Evolutionary conservation across 2,888 invertebrate genomes (phyloP), one percentile per base, ranked within the genome.

Genomic region (Mesoligia furuncula): DNA sequence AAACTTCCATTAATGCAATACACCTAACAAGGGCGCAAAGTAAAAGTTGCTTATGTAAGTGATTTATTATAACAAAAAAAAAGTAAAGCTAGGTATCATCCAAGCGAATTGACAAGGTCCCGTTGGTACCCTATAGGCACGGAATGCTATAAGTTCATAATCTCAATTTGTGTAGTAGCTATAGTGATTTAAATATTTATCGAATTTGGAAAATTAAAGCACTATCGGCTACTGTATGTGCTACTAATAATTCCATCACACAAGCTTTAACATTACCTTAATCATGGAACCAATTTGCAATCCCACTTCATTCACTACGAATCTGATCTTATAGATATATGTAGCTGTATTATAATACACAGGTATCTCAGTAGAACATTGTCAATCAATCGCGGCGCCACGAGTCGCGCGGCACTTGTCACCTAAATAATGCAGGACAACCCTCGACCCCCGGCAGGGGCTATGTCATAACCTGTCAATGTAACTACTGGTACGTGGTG

Each of bases 361-460:
- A n/a, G 69, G 83, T 83, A 78, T 57, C 54, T 70, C 78, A 65
- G 42, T 79, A 75, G 65, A 75, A 79, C 75, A 81, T 75, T 87
- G 85, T 87, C 87, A 84, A 87, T 85, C 85, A 87, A 85, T 79
- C 75, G 75, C 20, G 84, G 68, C 54, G 80, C 83, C 77, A 65
- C 65, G 75, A 72, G 72, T 72, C 69, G 69, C 39, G 66, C 71
- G 70, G 83, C 84, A 64, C 76, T 69, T 81, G 86, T 83, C 86
- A 75, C 71, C 85, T 89, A 84, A 88, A 88, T 89, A 88, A 88
- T 88, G 86, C 89, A 89, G 75, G 61, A 45, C 61, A 8, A 69
- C 62, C 81, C 65, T 66, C 77, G 73, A 73, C 62, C 72, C 69
- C 36, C 11, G 39, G 45, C 39, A 15, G 24, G 36, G 42, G 31